phyloP scores from a whole-genome alignment of 2,797 vertebrate species.

The Alauda arvensis region DNA sequence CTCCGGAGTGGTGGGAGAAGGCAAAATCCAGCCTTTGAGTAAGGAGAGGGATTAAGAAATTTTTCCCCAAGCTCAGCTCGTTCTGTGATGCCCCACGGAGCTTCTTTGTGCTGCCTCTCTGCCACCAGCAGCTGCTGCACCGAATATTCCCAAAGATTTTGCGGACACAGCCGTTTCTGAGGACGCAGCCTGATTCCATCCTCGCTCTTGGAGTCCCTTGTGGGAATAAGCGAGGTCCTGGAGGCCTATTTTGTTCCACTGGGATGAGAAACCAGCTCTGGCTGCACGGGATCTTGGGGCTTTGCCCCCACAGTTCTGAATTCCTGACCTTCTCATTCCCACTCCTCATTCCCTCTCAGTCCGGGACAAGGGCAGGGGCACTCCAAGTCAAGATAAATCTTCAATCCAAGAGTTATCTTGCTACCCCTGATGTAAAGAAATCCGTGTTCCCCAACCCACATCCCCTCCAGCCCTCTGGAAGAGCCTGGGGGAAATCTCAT shows the following conservation, averaged over 20 bases:
- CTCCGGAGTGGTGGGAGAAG: background rate
- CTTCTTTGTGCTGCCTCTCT: background rate
- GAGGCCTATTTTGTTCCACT: background rate
- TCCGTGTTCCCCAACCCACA: background rate
- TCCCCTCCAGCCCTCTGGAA: background rate
- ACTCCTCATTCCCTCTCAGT: background rate
- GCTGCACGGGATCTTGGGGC: background rate
- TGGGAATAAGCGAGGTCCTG: background rate
- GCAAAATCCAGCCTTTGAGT: conserved; percentile 15
- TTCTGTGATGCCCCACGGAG: background rate
- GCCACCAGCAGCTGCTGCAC: background rate
- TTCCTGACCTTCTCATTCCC: background rate
- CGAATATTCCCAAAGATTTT: background rate
- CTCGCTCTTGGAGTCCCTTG: background rate
- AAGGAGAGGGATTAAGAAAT: background rate
- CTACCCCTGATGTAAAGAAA: background rate
- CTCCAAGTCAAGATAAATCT: background rate
- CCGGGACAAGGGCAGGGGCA: background rate
- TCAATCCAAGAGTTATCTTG: background rate
- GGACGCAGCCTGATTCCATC: background rate
- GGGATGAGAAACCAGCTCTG: background rate
- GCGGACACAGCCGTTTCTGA: accelerated
- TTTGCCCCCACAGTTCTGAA: background rate
- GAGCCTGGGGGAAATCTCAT: background rate
- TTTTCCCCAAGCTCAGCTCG: background rate